Base-by-base conservation (phyloP, 2,888 invertebrate genomes). In the Dysmachus trigonus region DNA sequence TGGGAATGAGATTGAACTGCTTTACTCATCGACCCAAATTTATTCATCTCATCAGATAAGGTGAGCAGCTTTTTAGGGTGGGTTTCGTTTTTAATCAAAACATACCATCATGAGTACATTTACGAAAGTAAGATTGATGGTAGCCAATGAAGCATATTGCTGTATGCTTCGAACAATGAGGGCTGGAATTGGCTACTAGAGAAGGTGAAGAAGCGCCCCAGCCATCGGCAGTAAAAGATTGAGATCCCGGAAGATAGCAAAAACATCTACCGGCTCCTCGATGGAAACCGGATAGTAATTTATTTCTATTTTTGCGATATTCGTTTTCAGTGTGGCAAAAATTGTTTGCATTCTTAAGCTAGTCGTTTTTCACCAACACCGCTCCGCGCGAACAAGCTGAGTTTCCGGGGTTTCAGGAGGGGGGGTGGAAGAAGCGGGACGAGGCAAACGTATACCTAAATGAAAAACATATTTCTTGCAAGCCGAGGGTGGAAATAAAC, bases 401-500 rank as follows among this genome's bases (percentile, higher is more conserved):
- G 51, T 81, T 81, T 35, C 82, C 22, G n/a, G 33, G 13, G 38
- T 27, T 33, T 31, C 4, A 15, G 4, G 71, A 35, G 62, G n/a
- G n/a, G n/a, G n/a, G n/a, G n/a, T n/a, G n/a, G n/a, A n/a, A n/a
- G n/a, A n/a, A n/a, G 47, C 8, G 13, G 13, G 53, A 31, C 38
- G 15, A n/a, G 35, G n/a, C 13, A 53, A 6, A 47, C 47, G 47
- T 41, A 41, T 81, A 62, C 53, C 53, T 81, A 51, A 81, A 47
- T 47, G 81, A 53, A 35, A 31, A 81, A 81, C 18, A 33, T 81
- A 53, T 81, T 81, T 81, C 81, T 79, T 53, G 53, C n/a, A 33
- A 53, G 38, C 27, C 47, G 15, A 15, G 33, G 47, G 33, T 47
- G 41, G 73, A 84, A 73, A 73, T 84, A 84, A 84, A 73, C 85